Conservation (phyloP, 2,113 vertebrate genomes). For the Nanorana parkeri region DNA sequence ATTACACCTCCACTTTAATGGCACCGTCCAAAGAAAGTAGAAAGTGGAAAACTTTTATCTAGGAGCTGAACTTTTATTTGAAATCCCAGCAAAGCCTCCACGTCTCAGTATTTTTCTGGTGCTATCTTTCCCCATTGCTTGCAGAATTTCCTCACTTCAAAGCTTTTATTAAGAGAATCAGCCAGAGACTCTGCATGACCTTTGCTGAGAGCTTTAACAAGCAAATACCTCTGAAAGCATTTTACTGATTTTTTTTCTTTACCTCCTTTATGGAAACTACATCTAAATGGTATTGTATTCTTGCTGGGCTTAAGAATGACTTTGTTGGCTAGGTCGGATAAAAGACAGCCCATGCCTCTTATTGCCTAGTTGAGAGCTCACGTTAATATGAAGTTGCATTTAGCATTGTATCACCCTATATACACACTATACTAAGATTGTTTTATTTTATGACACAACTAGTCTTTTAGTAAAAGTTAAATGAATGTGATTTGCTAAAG, state of each 20-base stretch:
- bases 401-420: background rate
- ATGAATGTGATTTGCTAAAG: too few species aligned
- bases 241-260: constrained; percentile 41
- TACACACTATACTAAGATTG: background rate
- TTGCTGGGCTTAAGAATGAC: constrained; percentile 46
- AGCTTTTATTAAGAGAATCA: constrained; percentile 50
- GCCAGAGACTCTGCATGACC: constrained; percentile 42
- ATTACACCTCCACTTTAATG: too few species aligned
- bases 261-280: constrained; percentile 38
- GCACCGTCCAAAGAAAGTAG: background rate
- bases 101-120: constrained; percentile 6
- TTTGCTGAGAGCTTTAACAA: constrained; percentile 54
- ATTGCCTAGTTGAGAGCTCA: background rate
- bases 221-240: constrained; percentile 53
- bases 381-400: constrained; percentile 16
- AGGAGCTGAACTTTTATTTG: constrained; percentile 26
- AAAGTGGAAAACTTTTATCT: constrained; percentile 24
- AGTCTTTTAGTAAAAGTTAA: too few species aligned
- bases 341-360: background rate
- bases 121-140: background rate
- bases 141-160: constrained; percentile 43
- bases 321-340: constrained; percentile 43
- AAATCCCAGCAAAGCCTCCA: constrained; percentile 28
- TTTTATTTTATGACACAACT: background rate
- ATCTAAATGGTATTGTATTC: constrained; percentile 53